phyloP scores from a whole-genome alignment of 2,888 invertebrate species.

The Epistrophe eligans region DNA sequence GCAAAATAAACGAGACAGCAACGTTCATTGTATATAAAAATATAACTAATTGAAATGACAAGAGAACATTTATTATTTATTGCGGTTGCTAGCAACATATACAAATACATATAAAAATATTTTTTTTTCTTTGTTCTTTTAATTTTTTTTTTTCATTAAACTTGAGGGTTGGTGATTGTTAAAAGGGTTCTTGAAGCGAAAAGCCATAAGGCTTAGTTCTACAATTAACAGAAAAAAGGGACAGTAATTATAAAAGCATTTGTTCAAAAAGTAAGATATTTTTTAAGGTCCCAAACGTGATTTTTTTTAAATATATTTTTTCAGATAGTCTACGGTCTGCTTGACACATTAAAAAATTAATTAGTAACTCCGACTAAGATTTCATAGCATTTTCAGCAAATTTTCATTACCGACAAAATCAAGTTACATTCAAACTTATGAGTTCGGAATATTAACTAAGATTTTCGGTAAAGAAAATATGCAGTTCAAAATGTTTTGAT shows the following conservation, averaged over 20 bases:
- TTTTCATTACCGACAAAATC: no score
- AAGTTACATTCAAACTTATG: no score
- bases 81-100: conserved; percentile 53
- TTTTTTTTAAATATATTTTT: background rate
- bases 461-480: no score
- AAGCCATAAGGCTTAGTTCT: background rate
- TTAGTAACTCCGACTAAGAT: no score
- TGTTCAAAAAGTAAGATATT: background rate
- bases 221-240: background rate
- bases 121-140: background rate
- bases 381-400: no score
- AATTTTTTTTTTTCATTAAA: background rate
- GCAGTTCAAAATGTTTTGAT: no score
- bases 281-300: background rate
- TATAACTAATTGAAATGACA: conserved; percentile 69
- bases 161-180: background rate
- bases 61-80: conserved; percentile 66
- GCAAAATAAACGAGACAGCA: conserved; percentile 2
- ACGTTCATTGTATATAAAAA: conserved; percentile 11
- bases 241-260: background rate
- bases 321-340: no score
- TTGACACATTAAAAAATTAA: no score
- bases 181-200: background rate
- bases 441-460: no score
- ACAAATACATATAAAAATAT: conserved; percentile 9